Evolutionary conservation across 2,113 vertebrate genomes (phyloP).

Genomic region (Perccottus glenii): DNA sequence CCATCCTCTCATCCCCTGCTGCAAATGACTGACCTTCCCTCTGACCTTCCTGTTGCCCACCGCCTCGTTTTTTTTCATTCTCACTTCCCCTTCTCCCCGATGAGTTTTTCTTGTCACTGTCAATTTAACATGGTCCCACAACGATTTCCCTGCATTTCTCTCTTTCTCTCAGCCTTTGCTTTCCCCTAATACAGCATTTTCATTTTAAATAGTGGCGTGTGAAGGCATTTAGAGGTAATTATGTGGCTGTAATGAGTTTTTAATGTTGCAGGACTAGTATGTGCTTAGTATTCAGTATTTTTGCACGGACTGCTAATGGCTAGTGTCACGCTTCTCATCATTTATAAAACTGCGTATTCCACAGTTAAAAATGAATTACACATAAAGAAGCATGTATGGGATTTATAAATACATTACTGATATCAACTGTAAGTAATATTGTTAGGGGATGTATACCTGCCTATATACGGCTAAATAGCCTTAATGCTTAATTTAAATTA

Average conservation of each 20-base stretch:
- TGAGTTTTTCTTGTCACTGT: conserved; percentile 2
- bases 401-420: no score
- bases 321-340: conserved; percentile 1
- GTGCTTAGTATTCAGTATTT: neutral
- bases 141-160: neutral
- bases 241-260: conserved; percentile 10
- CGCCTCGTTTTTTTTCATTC: neutral
- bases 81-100: neutral
- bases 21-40: conserved; percentile 33
- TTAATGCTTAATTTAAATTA: no score
- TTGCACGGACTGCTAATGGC: neutral
- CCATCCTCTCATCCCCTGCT: neutral
- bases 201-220: conserved; percentile 8
- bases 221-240: neutral
- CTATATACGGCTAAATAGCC: no score
- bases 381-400: neutral
- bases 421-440: no score
- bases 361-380: neutral
- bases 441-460: no score
- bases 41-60: conserved; percentile 37
- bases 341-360: neutral
- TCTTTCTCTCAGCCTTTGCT: neutral
- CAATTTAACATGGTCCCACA: neutral
- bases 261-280: conserved; percentile 10
- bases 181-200: neutral